Conservation (phyloP, 2,113 vertebrate genomes). For the Tetrao urogallus region DNA sequence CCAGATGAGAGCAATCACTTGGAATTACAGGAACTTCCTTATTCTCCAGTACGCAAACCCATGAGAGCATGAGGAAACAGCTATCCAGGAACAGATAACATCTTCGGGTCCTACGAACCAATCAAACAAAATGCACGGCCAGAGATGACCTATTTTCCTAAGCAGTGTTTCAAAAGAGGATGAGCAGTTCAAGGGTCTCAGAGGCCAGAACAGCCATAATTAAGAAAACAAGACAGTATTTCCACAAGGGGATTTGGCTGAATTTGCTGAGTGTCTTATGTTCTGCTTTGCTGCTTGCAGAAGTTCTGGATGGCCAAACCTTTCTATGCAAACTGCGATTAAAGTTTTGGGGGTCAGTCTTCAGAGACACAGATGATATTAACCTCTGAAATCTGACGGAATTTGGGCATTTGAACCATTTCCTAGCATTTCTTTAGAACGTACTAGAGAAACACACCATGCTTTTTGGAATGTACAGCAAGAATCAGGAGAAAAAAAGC, state of each 20-base stretch:
- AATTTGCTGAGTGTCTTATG: neutral
- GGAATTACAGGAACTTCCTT: neutral
- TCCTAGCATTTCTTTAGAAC: neutral
- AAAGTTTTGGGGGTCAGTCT: no score
- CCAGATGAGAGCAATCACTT: neutral
- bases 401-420: neutral
- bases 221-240: neutral
- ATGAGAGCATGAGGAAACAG: neutral
- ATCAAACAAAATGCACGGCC: neutral
- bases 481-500: neutral
- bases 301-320: neutral
- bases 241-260: neutral
- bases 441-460: no score
- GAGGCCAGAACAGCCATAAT: neutral
- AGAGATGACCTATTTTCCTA: neutral
- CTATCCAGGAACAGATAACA: neutral
- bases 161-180: neutral
- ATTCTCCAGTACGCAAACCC: neutral
- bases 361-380: neutral
- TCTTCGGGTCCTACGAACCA: neutral
- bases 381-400: neutral
- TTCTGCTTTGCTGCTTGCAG: neutral
- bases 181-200: neutral
- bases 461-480: neutral
- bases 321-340: neutral